phyloP scores from a whole-genome alignment of 2,797 vertebrate genomes.

The Phylloscopus collybita region DNA sequence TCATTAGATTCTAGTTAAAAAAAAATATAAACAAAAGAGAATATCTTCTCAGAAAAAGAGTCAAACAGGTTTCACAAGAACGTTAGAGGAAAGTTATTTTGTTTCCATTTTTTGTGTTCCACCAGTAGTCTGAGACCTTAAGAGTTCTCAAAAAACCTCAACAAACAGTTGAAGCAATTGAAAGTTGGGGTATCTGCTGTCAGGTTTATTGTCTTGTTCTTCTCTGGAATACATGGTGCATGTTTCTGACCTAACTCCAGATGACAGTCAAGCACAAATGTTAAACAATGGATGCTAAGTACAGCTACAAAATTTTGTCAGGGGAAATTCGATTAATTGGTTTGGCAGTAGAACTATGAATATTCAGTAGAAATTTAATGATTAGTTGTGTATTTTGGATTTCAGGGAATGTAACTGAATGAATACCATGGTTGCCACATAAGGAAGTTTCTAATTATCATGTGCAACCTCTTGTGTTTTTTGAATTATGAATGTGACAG shows the following conservation, averaged over 20 bases:
- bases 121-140: background rate
- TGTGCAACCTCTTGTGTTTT: background rate
- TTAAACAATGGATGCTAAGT: background rate
- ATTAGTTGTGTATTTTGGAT: background rate
- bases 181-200: background rate
- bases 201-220: background rate
- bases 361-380: background rate
- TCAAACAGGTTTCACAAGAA: background rate
- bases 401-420: background rate
- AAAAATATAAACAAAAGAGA: background rate
- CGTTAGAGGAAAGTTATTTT: background rate
- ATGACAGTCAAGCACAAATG: background rate
- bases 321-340: background rate
- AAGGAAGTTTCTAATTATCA: background rate
- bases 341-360: background rate
- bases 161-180: background rate
- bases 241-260: background rate
- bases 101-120: background rate
- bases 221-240: background rate
- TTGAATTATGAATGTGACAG: background rate
- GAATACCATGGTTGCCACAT: background rate
- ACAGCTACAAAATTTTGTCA: background rate
- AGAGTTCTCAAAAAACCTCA: background rate
- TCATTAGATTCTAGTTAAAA: background rate
- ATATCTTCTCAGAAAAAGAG: background rate